Evolutionary conservation across 2,888 invertebrate species (phyloP), one percentile per base, ranked within the genome.

Genomic region (Blera fallax): DNA sequence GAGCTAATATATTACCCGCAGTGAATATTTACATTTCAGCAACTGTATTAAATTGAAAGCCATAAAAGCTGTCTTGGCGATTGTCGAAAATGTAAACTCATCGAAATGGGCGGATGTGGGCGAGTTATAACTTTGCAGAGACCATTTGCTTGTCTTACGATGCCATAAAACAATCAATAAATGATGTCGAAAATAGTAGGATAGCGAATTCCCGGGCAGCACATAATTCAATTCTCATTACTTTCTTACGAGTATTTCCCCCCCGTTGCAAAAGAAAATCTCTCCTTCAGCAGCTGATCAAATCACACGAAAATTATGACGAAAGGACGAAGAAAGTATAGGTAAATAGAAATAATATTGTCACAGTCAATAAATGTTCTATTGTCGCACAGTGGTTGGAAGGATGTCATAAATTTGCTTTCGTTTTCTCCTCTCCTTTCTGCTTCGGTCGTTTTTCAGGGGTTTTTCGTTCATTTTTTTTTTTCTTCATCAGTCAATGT

Each of bases 331-430:
- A n/a, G 43, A 16, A 37, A 80, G 70, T 56, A 64, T 58, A 72
- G 65, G 40, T 18, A 84, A 84, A 79, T 69, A 24, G n/a, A n/a
- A n/a, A n/a, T n/a, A 84, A 79, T 74, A 79, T 79, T 84, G 83
- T 79, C 83, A 74, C 64, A 79, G 83, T 84, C 79, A 69, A 70
- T 79, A 73, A 69, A 74, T 50, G 64, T 64, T 40, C 48, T 16
- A 7, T 73, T 72, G 48, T 65, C 24, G 40, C 1, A 54, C 14
- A 18, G 48, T 43, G 29, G 50, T 48, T 56, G 76, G 34, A 65
- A 69, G 79, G 74, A 73, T 64, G 69, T 83, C 78, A 73, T 83
- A 83, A 83, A 83, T 83, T 78, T 40, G 56, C 67, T 73, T 58
- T 60, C 60, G n/a, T n/a, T n/a, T 32, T 40, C 60, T 64, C 54